A percentile compares a stretch with the other conserved stretches of the same genome.
Conservation (phyloP, 2,888 invertebrate species). For the Cerastis leucographa region DNA sequence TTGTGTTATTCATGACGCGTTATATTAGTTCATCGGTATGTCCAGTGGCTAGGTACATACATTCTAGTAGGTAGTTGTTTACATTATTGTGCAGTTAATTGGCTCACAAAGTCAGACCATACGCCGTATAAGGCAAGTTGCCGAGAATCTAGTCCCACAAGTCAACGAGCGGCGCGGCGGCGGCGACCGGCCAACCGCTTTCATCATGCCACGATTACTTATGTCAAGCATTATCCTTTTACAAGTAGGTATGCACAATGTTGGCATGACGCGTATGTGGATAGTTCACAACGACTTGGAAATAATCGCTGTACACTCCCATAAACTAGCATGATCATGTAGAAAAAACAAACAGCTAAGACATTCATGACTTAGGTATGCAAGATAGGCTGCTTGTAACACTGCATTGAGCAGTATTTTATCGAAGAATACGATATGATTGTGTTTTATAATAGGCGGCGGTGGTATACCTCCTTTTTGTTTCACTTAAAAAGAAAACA, state of each 20-base stretch:
- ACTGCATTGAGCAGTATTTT: slow-evolving; percentile 29
- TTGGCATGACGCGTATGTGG: slow-evolving; percentile 37
- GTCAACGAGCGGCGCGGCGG: slow-evolving; percentile 61
- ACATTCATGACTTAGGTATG: slow-evolving; percentile 28
- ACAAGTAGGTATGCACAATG: slow-evolving; percentile 49
- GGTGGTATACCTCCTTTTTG: slow-evolving; percentile 49
- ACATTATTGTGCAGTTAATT: slow-evolving; percentile 80
- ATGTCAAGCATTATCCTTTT: slow-evolving; percentile 68
- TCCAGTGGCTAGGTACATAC: slow-evolving; percentile 53
- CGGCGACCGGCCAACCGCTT: slow-evolving; percentile 72
- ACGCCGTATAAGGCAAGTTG: slow-evolving; percentile 82
- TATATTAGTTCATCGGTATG: slow-evolving; percentile 60
- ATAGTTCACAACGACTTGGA: slow-evolving; percentile 28
- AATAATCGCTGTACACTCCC: slow-evolving; percentile 37
- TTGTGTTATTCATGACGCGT: slow-evolving; percentile 54
- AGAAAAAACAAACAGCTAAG: slow-evolving; percentile 17
- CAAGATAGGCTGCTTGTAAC: slow-evolving; percentile 20
- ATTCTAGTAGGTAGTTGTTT: slow-evolving; percentile 72
- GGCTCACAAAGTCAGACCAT: slow-evolving; percentile 78
- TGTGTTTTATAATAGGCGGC: slow-evolving; percentile 33
- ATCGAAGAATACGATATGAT: slow-evolving; percentile 37
- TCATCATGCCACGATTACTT: slow-evolving; percentile 72
- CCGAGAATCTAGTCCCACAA: slow-evolving; percentile 79
- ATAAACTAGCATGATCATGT: slow-evolving; percentile 14
- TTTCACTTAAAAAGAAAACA: slow-evolving; percentile 68